Evolutionary conservation across 2,113 vertebrate genomes (phyloP).

Genomic region (Brachionichthys hirsutus): DNA sequence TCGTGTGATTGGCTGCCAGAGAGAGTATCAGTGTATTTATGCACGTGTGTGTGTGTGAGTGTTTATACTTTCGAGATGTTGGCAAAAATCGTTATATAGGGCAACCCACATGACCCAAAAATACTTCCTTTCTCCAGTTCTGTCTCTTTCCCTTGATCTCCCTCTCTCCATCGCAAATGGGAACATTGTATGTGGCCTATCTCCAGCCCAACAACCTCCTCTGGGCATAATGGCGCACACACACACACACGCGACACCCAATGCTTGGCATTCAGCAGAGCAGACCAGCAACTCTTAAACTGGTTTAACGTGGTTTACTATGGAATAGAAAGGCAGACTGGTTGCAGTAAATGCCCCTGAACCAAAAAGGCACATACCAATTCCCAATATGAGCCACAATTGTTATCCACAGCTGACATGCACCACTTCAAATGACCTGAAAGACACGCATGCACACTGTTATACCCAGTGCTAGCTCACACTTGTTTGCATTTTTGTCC

Average conservation of each 20-base stretch:
- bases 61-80: no score
- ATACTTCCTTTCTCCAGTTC: conserved; percentile 52
- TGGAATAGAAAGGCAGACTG: conserved; percentile 60
- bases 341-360: conserved; percentile 54
- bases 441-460: conserved; percentile 4
- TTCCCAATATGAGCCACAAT: conserved; percentile 29
- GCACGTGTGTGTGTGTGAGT: conserved; percentile 26
- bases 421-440: conserved; percentile 13
- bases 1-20: conserved; percentile 8
- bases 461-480: background rate
- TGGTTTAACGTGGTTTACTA: conserved; percentile 58
- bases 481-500: conserved; percentile 8
- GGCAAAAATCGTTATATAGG: conserved; percentile 65
- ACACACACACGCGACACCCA: conserved; percentile 33
- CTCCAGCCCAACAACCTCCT: conserved; percentile 66
- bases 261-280: conserved; percentile 59
- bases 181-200: conserved; percentile 67
- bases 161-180: conserved; percentile 49
- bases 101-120: conserved; percentile 72
- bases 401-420: conserved; percentile 47
- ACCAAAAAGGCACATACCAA: conserved; percentile 38
- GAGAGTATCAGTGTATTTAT: conserved; percentile 1
- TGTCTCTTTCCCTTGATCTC: conserved; percentile 51
- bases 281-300: conserved; percentile 60
- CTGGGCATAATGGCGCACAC: conserved; percentile 61